phyloP scores from a whole-genome alignment of 2,113 vertebrate genomes.

The Notechis scutatus region DNA sequence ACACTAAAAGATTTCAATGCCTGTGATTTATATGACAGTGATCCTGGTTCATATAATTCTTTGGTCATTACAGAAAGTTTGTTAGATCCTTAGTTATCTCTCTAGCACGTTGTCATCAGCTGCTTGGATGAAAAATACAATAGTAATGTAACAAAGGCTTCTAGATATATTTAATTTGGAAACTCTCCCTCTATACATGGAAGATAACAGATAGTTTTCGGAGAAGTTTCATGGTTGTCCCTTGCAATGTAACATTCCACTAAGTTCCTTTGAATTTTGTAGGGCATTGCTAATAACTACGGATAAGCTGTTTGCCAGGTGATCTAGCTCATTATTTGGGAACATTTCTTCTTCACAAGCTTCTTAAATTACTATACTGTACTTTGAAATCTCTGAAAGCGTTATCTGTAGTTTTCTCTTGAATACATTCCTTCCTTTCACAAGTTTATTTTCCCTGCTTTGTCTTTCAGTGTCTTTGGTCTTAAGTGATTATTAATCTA shows the following conservation, averaged over 20 bases:
- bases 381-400: background rate
- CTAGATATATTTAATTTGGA: background rate
- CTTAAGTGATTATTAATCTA: conserved; percentile 22
- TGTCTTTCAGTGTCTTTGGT: conserved; percentile 12
- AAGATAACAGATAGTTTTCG: background rate
- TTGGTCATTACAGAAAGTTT: background rate
- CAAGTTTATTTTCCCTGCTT: background rate
- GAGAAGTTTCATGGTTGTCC: background rate
- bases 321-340: background rate
- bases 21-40: background rate
- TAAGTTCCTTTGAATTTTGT: background rate
- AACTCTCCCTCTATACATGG: background rate
- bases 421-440: background rate
- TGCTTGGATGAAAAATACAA: background rate
- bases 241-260: background rate
- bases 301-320: background rate
- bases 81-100: background rate
- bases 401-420: background rate
- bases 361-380: background rate
- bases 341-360: background rate
- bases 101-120: too few relatives aligned
- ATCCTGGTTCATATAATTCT: background rate
- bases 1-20: background rate
- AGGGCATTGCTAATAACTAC: background rate
- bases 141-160: background rate